A percentile compares a stretch with the other conserved stretches of the same genome.
Evolutionary conservation across 2,113 vertebrate genomes (phyloP).

Genomic region (Campylomormyrus tamandua): DNA sequence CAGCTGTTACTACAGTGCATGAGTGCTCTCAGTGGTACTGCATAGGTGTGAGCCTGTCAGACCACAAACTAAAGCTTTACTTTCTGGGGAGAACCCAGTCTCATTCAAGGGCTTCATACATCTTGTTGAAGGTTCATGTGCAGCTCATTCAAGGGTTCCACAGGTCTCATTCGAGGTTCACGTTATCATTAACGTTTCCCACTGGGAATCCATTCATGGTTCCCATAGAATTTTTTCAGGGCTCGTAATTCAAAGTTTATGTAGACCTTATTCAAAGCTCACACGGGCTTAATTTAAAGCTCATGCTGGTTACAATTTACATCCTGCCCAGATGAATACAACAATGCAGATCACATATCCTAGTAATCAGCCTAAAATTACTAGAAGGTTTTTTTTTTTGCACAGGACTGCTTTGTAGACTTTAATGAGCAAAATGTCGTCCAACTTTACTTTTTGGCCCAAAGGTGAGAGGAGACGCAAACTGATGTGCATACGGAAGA

Average conservation of each 20-base stretch:
- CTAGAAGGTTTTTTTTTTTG: not conserved
- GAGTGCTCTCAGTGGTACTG: not conserved
- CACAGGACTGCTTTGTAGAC: not conserved
- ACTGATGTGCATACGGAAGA: conserved; percentile 72
- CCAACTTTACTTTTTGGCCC: not conserved
- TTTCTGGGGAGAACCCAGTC: not conserved
- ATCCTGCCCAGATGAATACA: not conserved
- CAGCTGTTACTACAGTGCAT: not conserved
- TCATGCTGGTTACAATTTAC: not conserved
- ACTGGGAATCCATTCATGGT: not conserved
- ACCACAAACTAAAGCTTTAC: not conserved
- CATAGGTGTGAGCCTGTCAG: not conserved
- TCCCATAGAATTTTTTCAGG: not conserved
- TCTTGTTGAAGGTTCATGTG: not conserved
- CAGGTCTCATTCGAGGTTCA: not conserved
- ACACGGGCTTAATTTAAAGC: not conserved
- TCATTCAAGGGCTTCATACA: not conserved
- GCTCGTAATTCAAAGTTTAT: not conserved
- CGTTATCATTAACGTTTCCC: not conserved
- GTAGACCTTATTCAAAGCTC: not conserved
- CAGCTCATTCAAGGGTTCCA: not conserved
- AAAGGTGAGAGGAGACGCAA: conserved; percentile 66
- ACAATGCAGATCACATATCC: not conserved
- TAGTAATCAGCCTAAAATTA: not conserved
- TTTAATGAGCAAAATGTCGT: not conserved